Percentiles rank a stretch among this genome's conserved stretches.
phyloP scores from a whole-genome alignment of 2,113 vertebrate genomes.

The Manacus vitellinus region DNA sequence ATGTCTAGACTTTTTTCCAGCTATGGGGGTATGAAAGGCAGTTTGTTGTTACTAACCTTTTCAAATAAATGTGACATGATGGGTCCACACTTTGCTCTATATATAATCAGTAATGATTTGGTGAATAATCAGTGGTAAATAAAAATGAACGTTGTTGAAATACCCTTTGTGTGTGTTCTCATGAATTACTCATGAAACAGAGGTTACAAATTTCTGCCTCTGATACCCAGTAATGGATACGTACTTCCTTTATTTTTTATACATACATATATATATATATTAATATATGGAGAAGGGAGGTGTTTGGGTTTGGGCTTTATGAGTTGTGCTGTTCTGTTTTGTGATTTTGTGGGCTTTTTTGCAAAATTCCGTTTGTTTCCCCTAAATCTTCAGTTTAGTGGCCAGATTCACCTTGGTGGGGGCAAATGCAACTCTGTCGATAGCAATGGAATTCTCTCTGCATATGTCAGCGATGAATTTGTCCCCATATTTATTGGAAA shows the following conservation, averaged over 20 bases:
- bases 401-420: slow-evolving; percentile 23
- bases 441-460: slow-evolving; percentile 37
- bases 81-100: not conserved
- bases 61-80: slow-evolving; percentile 2
- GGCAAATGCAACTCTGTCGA: slow-evolving; percentile 13
- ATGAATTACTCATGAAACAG: slow-evolving; percentile 54
- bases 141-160: slow-evolving; percentile 50
- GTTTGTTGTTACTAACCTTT: slow-evolving; percentile 6
- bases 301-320: not conserved
- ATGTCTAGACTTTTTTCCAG: not conserved
- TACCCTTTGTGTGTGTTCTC: slow-evolving; percentile 46
- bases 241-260: not conserved
- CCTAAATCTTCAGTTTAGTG: slow-evolving; percentile 31
- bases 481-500: slow-evolving; percentile 56
- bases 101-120: slow-evolving; percentile 47
- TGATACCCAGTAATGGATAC: not conserved
- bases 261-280: not conserved
- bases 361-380: not conserved
- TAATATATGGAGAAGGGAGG: not conserved
- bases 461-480: slow-evolving; percentile 51
- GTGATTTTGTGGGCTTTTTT: not conserved
- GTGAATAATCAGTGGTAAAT: slow-evolving; percentile 53
- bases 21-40: not conserved
- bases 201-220: slow-evolving; percentile 10
- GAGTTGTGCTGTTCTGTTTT: not conserved